Evolutionary conservation across 2,113 vertebrate species (phyloP), one percentile per base, ranked within the genome.

Genomic region (Leptobrachium leishanense): DNA sequence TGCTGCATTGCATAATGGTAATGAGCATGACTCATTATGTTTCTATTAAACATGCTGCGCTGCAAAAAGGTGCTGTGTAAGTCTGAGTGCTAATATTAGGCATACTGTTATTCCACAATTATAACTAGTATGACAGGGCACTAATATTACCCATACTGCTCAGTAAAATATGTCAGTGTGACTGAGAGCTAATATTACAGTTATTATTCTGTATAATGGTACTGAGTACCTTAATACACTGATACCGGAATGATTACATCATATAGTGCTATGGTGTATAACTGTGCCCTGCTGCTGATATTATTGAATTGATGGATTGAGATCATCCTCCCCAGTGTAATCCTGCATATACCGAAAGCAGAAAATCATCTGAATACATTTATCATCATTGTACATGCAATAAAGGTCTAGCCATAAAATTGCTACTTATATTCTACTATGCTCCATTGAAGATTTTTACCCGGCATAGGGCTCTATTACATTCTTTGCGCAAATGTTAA

Each of bases 141-240:
- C 20, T 54, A 8, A 76, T 68, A 42, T 10, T 76, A 40, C 41
- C 31, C n/a, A 62, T 20, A 3, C 57, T 44, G 42, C 46, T n/a
- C n/a, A n/a, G n/a, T n/a, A n/a, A n/a, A n/a, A n/a, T n/a, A n/a
- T n/a, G n/a, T n/a, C n/a, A n/a, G n/a, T n/a, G n/a, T n/a, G n/a
- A n/a, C n/a, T n/a, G n/a, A n/a, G n/a, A n/a, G n/a, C n/a, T n/a
- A n/a, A n/a, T n/a, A n/a, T n/a, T n/a, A n/a, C n/a, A n/a, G n/a
- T n/a, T n/a, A n/a, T n/a, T n/a, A n/a, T n/a, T 10, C 64, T 54
- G 44, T 76, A 6, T 67, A 54, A 67, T 76, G 39, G 67, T 54
- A 54, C 11, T 50, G 62, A 42, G 11, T 40, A 67, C 13, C 4
- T 20, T n/a, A n/a, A n/a, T n/a, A n/a, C n/a, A n/a, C n/a, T 5